Evolutionary conservation across 1,140 invertebrate species (phyloP).

Genomic region (Oncopodura yosiiana): DNA sequence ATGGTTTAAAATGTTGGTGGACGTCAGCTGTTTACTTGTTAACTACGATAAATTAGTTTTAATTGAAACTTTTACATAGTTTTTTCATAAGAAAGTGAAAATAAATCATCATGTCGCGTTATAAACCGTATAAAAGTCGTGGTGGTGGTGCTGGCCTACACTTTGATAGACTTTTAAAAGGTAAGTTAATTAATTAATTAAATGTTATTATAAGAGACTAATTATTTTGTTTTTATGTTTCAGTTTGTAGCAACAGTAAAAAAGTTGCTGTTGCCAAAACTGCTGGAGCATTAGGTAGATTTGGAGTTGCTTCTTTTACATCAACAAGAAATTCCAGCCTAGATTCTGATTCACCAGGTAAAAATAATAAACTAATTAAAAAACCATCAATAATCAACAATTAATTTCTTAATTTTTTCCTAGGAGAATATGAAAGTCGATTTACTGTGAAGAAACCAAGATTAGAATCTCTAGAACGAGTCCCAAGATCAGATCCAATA

Average conservation of each 20-base stretch:
- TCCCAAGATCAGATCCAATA: no score
- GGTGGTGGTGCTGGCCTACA: slow-evolving; percentile 49
- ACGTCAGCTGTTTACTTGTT: no score
- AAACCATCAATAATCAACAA: slow-evolving; percentile 42
- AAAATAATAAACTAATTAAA: slow-evolving; percentile 45
- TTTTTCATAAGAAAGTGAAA: no score
- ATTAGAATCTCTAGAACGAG: neutral
- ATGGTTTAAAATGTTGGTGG: no score
- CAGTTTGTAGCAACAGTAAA: slow-evolving; percentile 56
- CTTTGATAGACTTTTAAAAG: slow-evolving; percentile 53
- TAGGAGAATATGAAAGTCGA: slow-evolving; percentile 13
- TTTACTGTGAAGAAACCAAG: slow-evolving; percentile 6
- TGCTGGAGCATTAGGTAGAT: slow-evolving; percentile 79
- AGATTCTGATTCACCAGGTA: slow-evolving; percentile 8
- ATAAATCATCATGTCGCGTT: slow-evolving; percentile 20
- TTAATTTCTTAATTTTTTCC: neutral
- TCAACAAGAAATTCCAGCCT: slow-evolving; percentile 62
- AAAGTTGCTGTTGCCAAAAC: slow-evolving; percentile 63
- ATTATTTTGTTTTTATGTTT: no score
- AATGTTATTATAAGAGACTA: no score
- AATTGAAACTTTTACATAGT: no score
- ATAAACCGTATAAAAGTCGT: slow-evolving; percentile 21
- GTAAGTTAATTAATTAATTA: no score
- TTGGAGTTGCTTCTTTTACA: slow-evolving; percentile 87
- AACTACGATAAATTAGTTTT: no score